Evolutionary conservation across 2,797 vertebrate species (phyloP), one percentile per base, ranked within the genome.

Genomic region (Etheostoma perlongum): DNA sequence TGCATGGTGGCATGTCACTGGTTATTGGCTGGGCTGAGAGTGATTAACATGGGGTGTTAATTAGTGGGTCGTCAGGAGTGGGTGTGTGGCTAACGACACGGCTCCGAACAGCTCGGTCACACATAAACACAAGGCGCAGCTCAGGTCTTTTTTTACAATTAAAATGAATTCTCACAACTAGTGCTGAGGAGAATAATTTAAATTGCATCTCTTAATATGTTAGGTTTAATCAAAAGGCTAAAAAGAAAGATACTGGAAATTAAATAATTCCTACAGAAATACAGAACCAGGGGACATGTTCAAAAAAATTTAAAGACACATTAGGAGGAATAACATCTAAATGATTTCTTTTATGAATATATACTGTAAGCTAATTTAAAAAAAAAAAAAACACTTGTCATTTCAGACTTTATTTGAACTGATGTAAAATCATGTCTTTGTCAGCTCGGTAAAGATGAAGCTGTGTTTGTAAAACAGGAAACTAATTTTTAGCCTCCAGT

Each of bases 31-130:
- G 85, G 89, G 87, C 89, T 86, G 88, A 88, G 88, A 92, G 92
- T 94, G 92, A 95, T 95, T 95, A 95, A 93, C 91, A 92, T 91
- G 90, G 93, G 90, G 90, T 93, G 94, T 94, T 94, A 94, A 95
- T 93, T 94, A 94, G 91, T 27, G 66, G 92, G 89, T 92, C 85
- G 88, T 76, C 73, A 75, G 79, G 88, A 91, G 86, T 87, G 90
- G 72, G 91, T 87, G 93, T 91, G 91, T 72, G 88, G 92, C 87
- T 88, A 89, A 93, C 82, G 74, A 87, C 91, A 86, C 52, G 65
- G 67, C 84, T 84, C 83, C 4, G 63, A 89, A 82, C 72, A 83
- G 85, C 90, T 82, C 72, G 23, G 81, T 82, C 91, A 73, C 86
- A 91, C 79, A 74, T 46, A 88, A 74, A 91, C 82, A 89, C 66